Evolutionary conservation across 2,113 vertebrate genomes (phyloP), one percentile per base, ranked within the genome.

Genomic region (Greenwoodochromis staneri): DNA sequence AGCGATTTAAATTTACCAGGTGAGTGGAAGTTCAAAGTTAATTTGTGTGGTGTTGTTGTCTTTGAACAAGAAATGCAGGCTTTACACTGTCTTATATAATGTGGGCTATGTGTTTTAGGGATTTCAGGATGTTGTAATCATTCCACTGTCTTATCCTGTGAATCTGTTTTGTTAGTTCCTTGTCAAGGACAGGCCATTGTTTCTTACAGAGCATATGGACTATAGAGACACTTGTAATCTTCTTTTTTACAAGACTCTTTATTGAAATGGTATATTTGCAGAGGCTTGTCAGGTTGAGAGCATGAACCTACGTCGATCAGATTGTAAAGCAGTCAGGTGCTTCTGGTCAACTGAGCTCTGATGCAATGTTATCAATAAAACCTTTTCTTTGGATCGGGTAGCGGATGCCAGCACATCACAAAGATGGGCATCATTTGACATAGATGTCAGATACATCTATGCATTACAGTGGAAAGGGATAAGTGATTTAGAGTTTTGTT

Each of bases 1-100:
- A 91, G 89, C 85, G 94, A 81, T 66, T 94, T 29, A 91, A 94
- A 86, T 4, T 89, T 2, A 83, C 84, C 86, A 95, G 96, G 96
- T 97, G 94, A 93, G 94, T 7, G 40, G 34, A 51, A 55, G 3
- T 24, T 49, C 3, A 9, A 7, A 10, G 47, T 34, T 19, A 14
- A 29, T 27, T 13, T 71, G 38, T 78, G 27, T 49, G 24, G 5
- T 45, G 69, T 17, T 42, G 66, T 73, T 76, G 24, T 76, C 69
- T 76, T 76, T 47, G 40, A 76, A 47, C 40, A 47, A 7, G 9
- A 76, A 45, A 27, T 29, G 6, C 24, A 76, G 40, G 69, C 9
- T 17, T 76, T 4, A 47, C 69, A 45, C 40, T 3, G 5, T 45
- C 21, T 73, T 45, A 16, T 45, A 16, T 73, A 76, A 45, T 47